A percentile compares a stretch with the other conserved stretches of the same genome.
These are phyloP conservation scores for Tanypteryx hageni DNA, from an alignment of 2,888 invertebrate species.

Conservation along the genomic window DNA sequence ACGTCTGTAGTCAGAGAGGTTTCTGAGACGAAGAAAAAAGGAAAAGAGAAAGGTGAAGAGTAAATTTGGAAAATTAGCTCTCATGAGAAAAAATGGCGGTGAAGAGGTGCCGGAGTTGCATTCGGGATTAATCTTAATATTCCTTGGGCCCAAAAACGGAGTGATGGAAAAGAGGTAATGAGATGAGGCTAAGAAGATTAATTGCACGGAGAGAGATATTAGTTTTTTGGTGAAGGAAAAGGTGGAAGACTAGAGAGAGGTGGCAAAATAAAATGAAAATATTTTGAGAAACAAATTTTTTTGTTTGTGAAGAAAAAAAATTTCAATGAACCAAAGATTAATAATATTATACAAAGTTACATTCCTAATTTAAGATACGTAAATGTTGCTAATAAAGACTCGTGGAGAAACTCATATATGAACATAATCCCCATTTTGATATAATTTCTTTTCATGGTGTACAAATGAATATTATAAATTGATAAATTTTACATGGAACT, in stretches of 20 bases:
- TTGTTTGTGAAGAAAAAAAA: too few species aligned
- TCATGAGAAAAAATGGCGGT: not conserved
- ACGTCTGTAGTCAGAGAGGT: slow-evolving; percentile 34
- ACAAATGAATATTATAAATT: too few species aligned
- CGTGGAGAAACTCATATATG: too few species aligned
- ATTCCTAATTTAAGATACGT: too few species aligned
- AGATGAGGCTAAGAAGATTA: not conserved
- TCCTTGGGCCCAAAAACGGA: not conserved
- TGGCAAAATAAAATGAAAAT: not conserved
- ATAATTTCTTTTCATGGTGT: too few species aligned
- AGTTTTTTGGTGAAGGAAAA: not conserved
- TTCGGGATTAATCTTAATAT: slow-evolving; percentile 58
- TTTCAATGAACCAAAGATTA: too few species aligned
- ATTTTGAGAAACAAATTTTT: too few species aligned
- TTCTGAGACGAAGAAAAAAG: not conserved
- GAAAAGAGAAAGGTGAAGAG: slow-evolving; percentile 24
- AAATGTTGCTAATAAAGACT: too few species aligned
- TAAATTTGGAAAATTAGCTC: slow-evolving; percentile 56
- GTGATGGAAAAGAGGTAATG: slow-evolving; percentile 22
- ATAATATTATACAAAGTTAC: too few species aligned
- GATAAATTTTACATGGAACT: too few species aligned
- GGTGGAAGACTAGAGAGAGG: not conserved
- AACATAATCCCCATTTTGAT: too few species aligned
- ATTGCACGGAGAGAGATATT: not conserved
- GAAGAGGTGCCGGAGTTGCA: slow-evolving; percentile 29